A percentile compares a stretch with the other conserved stretches of the same genome.
Conservation (phyloP, 1,140 invertebrate genomes). For the Neotoxoptera formosana region DNA sequence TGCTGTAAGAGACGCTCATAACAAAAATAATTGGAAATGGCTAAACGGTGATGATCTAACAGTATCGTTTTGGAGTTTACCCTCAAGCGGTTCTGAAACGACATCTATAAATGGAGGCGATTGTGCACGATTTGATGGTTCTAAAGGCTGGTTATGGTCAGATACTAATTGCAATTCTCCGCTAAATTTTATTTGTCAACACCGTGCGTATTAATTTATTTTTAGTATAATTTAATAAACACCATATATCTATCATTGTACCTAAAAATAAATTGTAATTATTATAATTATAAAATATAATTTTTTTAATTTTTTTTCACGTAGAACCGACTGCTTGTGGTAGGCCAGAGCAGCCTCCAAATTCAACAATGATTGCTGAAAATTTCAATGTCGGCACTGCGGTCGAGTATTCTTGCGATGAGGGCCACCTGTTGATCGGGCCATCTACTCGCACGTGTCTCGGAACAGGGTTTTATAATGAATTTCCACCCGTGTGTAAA, state of each 20-base stretch:
- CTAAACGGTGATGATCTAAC: conserved; percentile 85
- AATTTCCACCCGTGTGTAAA: conserved; percentile 92
- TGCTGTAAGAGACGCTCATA: conserved; percentile 80
- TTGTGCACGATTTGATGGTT: conserved; percentile 90
- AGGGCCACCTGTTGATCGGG: conserved; percentile 86
- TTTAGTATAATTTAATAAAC: not conserved
- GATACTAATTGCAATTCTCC: conserved; percentile 87
- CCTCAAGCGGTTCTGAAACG: conserved; percentile 67
- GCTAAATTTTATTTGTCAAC: conserved; percentile 93
- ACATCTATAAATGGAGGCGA: conserved; percentile 70
- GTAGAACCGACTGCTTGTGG: conserved; percentile 88
- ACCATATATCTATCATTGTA: not conserved
- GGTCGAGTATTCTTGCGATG: conserved; percentile 88
- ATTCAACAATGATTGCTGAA: conserved; percentile 82
- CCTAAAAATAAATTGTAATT: not conserved
- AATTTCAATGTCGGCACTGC: conserved; percentile 83
- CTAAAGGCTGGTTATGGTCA: conserved; percentile 94
- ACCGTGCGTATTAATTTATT: conserved; percentile 74
- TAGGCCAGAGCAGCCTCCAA: conserved; percentile 88
- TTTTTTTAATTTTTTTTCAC: conserved; percentile 12
- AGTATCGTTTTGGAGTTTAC: conserved; percentile 91
- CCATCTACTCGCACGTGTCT: conserved; percentile 83
- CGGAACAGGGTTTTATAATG: conserved; percentile 91
- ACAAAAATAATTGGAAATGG: conserved; percentile 89
- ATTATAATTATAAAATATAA: not conserved